A percentile compares a stretch with the other conserved stretches of the same genome.
phyloP scores from a whole-genome alignment of 2,113 vertebrate species.

The Nettapus auritus region DNA sequence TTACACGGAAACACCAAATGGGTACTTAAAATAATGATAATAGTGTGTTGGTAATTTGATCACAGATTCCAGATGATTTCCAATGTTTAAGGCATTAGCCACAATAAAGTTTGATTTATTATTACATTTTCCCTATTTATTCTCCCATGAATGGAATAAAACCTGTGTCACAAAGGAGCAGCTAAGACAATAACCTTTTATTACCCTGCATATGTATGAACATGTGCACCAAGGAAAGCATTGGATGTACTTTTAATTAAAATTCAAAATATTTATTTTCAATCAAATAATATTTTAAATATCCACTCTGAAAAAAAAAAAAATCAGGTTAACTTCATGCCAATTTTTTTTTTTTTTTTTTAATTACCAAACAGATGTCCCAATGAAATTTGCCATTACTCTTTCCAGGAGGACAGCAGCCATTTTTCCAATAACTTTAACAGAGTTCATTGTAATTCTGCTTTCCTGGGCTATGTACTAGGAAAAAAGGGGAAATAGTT shows the following conservation, averaged over 20 bases:
- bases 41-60: slow-evolving; percentile 3
- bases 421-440: slow-evolving; percentile 50
- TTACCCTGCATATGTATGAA: neutral
- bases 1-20: slow-evolving; percentile 30
- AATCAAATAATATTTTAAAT: neutral
- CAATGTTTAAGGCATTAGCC: slow-evolving; percentile 28
- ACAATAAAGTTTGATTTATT: slow-evolving; percentile 28
- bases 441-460: slow-evolving; percentile 8
- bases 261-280: neutral
- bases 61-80: slow-evolving; percentile 38
- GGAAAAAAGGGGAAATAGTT: slow-evolving; percentile 41
- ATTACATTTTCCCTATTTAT: neutral
- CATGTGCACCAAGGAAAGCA: neutral
- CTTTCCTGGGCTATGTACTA: slow-evolving; percentile 38
- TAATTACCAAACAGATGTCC: neutral
- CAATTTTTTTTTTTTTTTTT: neutral
- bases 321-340: neutral
- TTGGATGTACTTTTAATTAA: neutral
- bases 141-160: slow-evolving; percentile 16
- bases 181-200: neutral
- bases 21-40: slow-evolving; percentile 26
- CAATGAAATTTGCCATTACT: slow-evolving; percentile 41
- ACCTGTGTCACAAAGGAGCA: neutral
- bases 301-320: neutral
- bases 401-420: slow-evolving; percentile 28